These are phyloP conservation scores for Drosophila mercatorum DNA, from an alignment of 2,888 invertebrate species.

Conservation along the genomic window DNA sequence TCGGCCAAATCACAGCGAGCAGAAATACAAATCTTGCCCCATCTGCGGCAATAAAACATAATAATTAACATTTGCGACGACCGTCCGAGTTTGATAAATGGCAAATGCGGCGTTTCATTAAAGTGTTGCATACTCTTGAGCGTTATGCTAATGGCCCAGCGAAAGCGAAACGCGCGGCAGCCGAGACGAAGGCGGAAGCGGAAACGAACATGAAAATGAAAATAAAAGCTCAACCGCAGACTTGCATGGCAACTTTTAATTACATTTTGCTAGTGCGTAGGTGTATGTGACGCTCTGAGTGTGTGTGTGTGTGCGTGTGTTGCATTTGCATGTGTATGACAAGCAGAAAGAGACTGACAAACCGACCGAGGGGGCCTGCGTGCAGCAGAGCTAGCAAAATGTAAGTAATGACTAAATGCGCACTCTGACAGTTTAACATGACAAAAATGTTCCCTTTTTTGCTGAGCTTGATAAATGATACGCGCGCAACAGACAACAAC, in stretches of 20 bases:
- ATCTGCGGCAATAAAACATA: slow-evolving; percentile 65
- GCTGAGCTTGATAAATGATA: slow-evolving; percentile 80
- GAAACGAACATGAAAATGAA: slow-evolving; percentile 42
- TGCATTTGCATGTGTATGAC: slow-evolving; percentile 67
- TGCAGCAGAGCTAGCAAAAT: slow-evolving; percentile 48
- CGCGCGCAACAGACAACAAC: slow-evolving; percentile 39
- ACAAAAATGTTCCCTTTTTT: slow-evolving; percentile 77
- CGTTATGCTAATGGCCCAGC: slow-evolving; percentile 67
- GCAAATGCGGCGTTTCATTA: slow-evolving; percentile 54
- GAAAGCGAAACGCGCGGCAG: slow-evolving; percentile 14
- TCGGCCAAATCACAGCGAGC: slow-evolving; percentile 52
- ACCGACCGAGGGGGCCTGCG: slow-evolving; percentile 4
- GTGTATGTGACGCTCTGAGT: slow-evolving; percentile 9
- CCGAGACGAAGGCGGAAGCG: slow-evolving; percentile 34
- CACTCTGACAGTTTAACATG: slow-evolving; percentile 82
- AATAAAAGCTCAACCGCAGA: slow-evolving; percentile 67
- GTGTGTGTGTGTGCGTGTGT: slow-evolving; percentile 1
- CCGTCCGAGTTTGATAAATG: slow-evolving; percentile 69
- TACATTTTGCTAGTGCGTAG: slow-evolving; percentile 61
- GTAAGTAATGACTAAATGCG: slow-evolving; percentile 82
- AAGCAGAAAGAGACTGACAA: slow-evolving; percentile 48
- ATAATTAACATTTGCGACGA: slow-evolving; percentile 70
- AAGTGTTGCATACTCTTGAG: slow-evolving; percentile 69
- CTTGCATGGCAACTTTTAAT: slow-evolving; percentile 76
- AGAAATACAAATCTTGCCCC: slow-evolving; percentile 27